Conservation (phyloP, 2,113 vertebrate species). For the Corynorhinus townsendii region DNA sequence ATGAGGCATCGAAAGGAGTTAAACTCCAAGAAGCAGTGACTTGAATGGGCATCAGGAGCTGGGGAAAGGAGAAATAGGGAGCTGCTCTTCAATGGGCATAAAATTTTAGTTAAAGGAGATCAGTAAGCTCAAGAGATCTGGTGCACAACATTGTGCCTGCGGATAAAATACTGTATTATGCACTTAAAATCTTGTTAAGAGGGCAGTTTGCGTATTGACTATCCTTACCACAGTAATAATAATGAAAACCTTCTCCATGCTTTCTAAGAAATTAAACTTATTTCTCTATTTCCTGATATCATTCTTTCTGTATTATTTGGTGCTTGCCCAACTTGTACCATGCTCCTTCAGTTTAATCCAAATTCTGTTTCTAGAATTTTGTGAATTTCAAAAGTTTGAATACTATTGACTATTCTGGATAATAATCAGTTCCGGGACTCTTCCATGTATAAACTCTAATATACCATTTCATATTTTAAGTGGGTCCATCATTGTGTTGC, state of each 20-base stretch:
- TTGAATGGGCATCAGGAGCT: neutral
- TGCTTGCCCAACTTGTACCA: neutral
- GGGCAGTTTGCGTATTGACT: neutral
- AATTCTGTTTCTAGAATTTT: neutral
- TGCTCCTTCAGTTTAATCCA: neutral
- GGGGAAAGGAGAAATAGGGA: neutral
- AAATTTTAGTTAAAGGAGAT: neutral
- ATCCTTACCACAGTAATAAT: neutral
- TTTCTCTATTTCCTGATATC: neutral
- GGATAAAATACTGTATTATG: neutral
- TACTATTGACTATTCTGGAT: neutral
- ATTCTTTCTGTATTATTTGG: neutral
- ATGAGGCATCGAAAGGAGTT: neutral
- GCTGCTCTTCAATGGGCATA: neutral
- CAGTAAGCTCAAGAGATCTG: neutral
- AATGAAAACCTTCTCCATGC: neutral
- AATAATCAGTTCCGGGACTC: neutral
- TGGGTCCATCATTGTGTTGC: neutral
- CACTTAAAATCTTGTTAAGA: neutral
- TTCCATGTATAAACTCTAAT: neutral
- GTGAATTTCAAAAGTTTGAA: neutral
- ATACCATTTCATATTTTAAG: neutral
- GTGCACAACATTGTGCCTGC: neutral
- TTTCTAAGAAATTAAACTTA: neutral
- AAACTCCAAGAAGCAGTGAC: neutral